phyloP scores from a whole-genome alignment of 2,888 invertebrate genomes.

The Euspilapteryx auroguttella region DNA sequence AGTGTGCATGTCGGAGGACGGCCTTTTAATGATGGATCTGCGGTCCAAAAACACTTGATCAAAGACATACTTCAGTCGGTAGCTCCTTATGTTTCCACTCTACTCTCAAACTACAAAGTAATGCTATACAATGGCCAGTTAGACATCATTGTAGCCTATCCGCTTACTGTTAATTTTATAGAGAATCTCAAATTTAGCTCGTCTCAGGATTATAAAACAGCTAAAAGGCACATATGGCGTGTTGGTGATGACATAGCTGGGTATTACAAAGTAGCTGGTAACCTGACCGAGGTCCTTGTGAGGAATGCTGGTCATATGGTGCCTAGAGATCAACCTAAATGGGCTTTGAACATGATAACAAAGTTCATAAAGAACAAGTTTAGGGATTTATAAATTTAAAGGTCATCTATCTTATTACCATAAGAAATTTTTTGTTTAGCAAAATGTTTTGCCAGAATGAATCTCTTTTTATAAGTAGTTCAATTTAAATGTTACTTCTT shows the following conservation, averaged over 20 bases:
- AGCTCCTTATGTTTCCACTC: slow-evolving; percentile 69
- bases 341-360: slow-evolving; percentile 73
- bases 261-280: slow-evolving; percentile 71
- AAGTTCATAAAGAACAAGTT: slow-evolving; percentile 65
- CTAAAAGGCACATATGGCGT: slow-evolving; percentile 69
- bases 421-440: too few relatives aligned
- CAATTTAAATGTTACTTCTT: too few relatives aligned
- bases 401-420: too few relatives aligned
- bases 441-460: too few relatives aligned
- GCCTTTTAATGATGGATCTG: slow-evolving; percentile 75
- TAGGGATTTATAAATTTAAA: too few relatives aligned
- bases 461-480: too few relatives aligned
- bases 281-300: slow-evolving; percentile 73
- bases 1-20: slow-evolving; percentile 65
- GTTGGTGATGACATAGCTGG: slow-evolving; percentile 72
- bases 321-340: slow-evolving; percentile 76
- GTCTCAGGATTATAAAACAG: slow-evolving; percentile 65
- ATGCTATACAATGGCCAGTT: slow-evolving; percentile 89
- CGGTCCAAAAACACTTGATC: slow-evolving; percentile 75
- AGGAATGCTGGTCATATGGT: slow-evolving; percentile 84
- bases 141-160: slow-evolving; percentile 90
- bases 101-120: slow-evolving; percentile 69
- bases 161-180: slow-evolving; percentile 79
- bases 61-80: slow-evolving; percentile 82
- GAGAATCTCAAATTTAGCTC: slow-evolving; percentile 70